These are phyloP conservation scores for Hyppa rectilinea DNA, from an alignment of 2,888 invertebrate genomes.

Conservation along the genomic window DNA sequence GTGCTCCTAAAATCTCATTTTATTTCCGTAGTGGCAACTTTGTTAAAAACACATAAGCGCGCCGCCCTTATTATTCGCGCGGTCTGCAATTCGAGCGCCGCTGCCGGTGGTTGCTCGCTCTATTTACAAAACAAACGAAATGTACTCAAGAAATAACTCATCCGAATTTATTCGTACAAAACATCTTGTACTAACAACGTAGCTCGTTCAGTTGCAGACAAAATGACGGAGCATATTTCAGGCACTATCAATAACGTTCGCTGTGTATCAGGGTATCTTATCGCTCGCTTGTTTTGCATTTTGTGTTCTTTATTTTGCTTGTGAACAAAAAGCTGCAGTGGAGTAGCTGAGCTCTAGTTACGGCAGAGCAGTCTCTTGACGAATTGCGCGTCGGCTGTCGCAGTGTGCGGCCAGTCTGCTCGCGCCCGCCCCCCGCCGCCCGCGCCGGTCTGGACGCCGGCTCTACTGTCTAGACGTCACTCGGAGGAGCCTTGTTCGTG, in stretches of 20 bases:
- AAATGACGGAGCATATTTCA: constrained; percentile 77
- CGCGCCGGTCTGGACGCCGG: constrained; percentile 51
- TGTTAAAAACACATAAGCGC: constrained; percentile 72
- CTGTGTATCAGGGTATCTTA: constrained; percentile 71
- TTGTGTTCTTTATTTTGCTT: constrained; percentile 66
- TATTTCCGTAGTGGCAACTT: constrained; percentile 73
- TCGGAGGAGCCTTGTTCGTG: constrained; percentile 69
- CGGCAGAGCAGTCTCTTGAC: constrained; percentile 73
- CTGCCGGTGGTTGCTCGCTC: constrained; percentile 57
- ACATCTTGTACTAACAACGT: constrained; percentile 75
- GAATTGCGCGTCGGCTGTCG: constrained; percentile 72
- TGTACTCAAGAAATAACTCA: constrained; percentile 68
- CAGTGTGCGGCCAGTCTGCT: constrained; percentile 45
- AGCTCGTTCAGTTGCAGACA: constrained; percentile 75
- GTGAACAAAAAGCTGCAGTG: constrained; percentile 67
- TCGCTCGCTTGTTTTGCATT: constrained; percentile 71
- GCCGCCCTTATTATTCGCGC: constrained; percentile 58
- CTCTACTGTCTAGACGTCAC: constrained; percentile 70
- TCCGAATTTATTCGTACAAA: constrained; percentile 73
- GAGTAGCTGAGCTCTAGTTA: constrained; percentile 61
- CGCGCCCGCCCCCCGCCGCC: background rate
- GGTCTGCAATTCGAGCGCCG: constrained; percentile 49
- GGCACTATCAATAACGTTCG: constrained; percentile 75
- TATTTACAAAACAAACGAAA: constrained; percentile 72
- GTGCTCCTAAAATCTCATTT: constrained; percentile 78